phyloP scores from a whole-genome alignment of 2,797 vertebrate genomes.

The Taenioides sp. region DNA sequence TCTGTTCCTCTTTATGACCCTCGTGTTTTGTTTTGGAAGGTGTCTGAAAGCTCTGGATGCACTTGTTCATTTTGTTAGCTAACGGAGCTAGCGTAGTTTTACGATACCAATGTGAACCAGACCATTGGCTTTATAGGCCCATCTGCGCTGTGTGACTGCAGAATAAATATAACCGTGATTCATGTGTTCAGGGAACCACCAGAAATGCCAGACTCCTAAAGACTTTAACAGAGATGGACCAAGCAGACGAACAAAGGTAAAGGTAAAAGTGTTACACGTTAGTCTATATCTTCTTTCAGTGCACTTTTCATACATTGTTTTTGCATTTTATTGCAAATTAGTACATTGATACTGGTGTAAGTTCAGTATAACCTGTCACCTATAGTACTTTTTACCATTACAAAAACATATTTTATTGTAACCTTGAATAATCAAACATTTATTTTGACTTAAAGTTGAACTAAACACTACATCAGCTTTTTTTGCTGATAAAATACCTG shows the following conservation, averaged over 20 bases:
- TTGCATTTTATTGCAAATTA: background rate
- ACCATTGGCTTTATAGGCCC: constrained; percentile 29
- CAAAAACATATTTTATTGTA: too few species aligned
- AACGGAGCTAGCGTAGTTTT: constrained; percentile 26
- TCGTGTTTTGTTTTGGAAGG: constrained; percentile 8
- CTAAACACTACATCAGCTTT: too few species aligned
- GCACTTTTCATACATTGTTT: background rate
- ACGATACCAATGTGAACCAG: constrained; percentile 16
- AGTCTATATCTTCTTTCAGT: background rate
- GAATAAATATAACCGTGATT: constrained; percentile 53
- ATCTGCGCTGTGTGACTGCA: constrained; percentile 16
- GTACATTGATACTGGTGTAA: too few species aligned
- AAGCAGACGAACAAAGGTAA: constrained; percentile 32
- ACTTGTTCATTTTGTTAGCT: constrained; percentile 35
- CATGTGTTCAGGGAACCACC: constrained; percentile 34
- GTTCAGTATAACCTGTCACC: too few species aligned
- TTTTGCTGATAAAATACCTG: too few species aligned
- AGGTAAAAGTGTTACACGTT: background rate
- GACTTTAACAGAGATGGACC: constrained; percentile 41
- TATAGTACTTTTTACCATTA: too few species aligned
- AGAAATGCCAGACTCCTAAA: constrained; percentile 30
- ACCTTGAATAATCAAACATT: too few species aligned
- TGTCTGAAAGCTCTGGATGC: constrained; percentile 11
- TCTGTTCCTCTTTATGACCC: constrained; percentile 8
- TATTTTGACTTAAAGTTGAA: too few species aligned